Evolutionary conservation across 2,113 vertebrate species (phyloP).

Genomic region (Ellobius talpinus): DNA sequence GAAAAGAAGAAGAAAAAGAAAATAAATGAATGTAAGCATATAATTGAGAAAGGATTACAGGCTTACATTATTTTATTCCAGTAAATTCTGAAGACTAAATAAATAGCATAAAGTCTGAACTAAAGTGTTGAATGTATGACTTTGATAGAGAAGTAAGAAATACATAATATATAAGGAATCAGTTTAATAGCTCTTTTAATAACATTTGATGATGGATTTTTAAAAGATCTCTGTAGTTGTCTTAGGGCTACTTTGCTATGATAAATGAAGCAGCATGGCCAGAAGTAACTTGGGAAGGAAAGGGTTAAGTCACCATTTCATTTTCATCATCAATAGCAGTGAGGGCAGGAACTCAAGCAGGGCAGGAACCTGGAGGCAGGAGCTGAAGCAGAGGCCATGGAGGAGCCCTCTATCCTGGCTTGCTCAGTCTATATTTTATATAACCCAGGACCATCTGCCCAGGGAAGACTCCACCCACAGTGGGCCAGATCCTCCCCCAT

Average conservation of each 20-base stretch:
- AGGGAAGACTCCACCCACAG: neutral
- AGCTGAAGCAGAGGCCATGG: fast-evolving
- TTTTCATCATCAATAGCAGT: neutral
- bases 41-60: neutral
- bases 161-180: neutral
- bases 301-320: too few species aligned
- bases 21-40: neutral
- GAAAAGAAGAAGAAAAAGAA: neutral
- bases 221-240: neutral
- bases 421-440: neutral
- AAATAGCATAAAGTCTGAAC: neutral
- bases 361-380: neutral
- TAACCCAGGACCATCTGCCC: neutral
- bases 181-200: neutral
- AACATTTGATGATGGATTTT: neutral
- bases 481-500: neutral
- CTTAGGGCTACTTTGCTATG: neutral
- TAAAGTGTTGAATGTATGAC: constrained; percentile 8
- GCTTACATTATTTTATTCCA: neutral
- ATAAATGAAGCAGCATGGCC: neutral
- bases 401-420: neutral
- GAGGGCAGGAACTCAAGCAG: neutral
- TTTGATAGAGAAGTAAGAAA: constrained; percentile 11
- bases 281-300: neutral
- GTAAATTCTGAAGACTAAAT: neutral